Conservation (phyloP, 2,888 invertebrate genomes). For the Steinernema hermaphroditum region DNA sequence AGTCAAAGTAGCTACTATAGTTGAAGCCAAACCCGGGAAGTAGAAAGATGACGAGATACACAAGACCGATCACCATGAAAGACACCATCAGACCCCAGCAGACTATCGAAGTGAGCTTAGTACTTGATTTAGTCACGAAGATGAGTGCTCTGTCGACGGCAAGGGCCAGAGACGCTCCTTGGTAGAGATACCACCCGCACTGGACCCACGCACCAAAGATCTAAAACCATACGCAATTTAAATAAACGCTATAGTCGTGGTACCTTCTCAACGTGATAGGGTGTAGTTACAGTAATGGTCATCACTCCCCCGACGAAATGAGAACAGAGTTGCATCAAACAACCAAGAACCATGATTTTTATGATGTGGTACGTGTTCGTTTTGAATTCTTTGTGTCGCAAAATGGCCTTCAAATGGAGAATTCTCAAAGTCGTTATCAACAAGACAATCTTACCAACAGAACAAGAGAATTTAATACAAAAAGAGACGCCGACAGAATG, state of each 20-base stretch:
- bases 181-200: background rate
- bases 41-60: background rate
- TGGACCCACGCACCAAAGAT: background rate
- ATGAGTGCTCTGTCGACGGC: background rate
- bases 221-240: background rate
- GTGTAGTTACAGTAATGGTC: background rate
- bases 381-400: background rate
- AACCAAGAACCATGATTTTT: background rate
- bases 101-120: background rate
- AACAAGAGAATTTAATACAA: background rate
- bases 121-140: background rate
- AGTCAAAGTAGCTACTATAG: background rate
- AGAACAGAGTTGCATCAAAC: background rate
- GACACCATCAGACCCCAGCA: background rate
- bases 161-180: background rate
- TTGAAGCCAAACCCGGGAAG: background rate
- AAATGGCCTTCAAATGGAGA: background rate
- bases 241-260: no score
- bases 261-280: background rate
- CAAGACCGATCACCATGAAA: background rate
- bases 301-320: background rate
- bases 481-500: background rate
- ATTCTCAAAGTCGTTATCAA: no score
- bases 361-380: background rate
- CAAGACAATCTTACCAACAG: background rate